Conservation (phyloP, 2,888 invertebrate genomes). For the Andrena camellia region DNA sequence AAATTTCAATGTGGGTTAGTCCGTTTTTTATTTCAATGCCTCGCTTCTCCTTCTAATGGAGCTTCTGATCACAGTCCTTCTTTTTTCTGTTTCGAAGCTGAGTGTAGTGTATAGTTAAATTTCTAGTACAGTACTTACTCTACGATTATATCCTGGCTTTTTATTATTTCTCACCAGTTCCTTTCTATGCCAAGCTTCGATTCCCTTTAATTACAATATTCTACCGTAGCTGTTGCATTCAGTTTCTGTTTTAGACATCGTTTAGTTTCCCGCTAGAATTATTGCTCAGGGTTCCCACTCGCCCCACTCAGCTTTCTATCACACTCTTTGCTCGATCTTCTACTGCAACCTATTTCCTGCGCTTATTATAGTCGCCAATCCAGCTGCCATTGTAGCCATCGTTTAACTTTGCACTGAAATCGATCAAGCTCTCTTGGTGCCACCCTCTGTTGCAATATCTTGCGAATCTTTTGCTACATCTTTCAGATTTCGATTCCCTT, state of each 20-base stretch:
- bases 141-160: too few relatives aligned
- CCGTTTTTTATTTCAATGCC: too few relatives aligned
- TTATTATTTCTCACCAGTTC: too few relatives aligned
- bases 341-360: constrained; percentile 11
- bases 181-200: too few relatives aligned
- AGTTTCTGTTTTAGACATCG: neutral
- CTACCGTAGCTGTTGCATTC: neutral
- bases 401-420: neutral
- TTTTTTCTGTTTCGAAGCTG: too few relatives aligned
- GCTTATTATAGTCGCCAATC: constrained; percentile 2
- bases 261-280: neutral
- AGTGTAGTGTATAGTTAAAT: too few relatives aligned
- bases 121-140: too few relatives aligned
- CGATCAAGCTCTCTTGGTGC: neutral
- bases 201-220: neutral
- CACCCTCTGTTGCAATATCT: neutral
- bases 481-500: too few relatives aligned
- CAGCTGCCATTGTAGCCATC: neutral
- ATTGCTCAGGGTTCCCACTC: neutral
- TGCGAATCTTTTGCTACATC: neutral
- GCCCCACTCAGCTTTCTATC: too few relatives aligned
- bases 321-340: neutral
- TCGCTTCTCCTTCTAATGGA: too few relatives aligned
- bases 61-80: too few relatives aligned
- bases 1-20: too few relatives aligned